Base-by-base conservation (phyloP, 2,888 invertebrate species). In the Caenorhabditis virilis region DNA sequence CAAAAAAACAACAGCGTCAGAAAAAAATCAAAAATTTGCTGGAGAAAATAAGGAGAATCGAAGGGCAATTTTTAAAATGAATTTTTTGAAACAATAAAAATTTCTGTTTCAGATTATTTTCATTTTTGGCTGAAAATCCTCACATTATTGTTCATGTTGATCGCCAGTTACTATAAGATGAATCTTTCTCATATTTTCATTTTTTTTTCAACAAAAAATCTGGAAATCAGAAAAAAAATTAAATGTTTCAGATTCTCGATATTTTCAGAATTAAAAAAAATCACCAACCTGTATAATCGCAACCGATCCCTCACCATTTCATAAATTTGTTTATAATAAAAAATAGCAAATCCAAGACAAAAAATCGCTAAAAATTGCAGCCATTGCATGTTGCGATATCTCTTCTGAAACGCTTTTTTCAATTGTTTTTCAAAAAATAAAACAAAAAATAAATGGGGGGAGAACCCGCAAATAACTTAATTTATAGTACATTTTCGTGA, bases 251-350 rank as follows among this genome's bases (percentile, higher is more conserved):
- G 30, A 13, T 13, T 13, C 13, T 30, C 30, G 13, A 9, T 30
- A 30, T 9, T 20, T 39, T 18, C 16, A 7, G 7, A 18, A 23
- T 18, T 16, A 4, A 46, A 15, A 46, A 46, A 27, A 2, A 6
- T 3, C 6, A 20, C 33, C 20, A 7, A 49, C 18, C 39, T 45
- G 43, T 64, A 64, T 15, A 64, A 16, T 2, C 48, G 30, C 2
- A 64, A 7, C 6, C 65, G 47, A 22, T 51, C 57, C n/a, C 53
- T 39, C 16, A 60, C 18, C 1, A 27, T 30, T 11, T 42, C 39
- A 36, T 55, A 65, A 18, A 65, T 41, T 5, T 25, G 2, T 48
- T 65, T 65, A 39, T 55, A 55, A 39, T 59, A 59, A 42, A 55
- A 54, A 1, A 48, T 6, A 23, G 55, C 5, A n/a, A 65, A 6